These are phyloP conservation scores for Glaucopsyche alexis DNA, from an alignment of 2,888 invertebrate genomes.

Conservation along the genomic window DNA sequence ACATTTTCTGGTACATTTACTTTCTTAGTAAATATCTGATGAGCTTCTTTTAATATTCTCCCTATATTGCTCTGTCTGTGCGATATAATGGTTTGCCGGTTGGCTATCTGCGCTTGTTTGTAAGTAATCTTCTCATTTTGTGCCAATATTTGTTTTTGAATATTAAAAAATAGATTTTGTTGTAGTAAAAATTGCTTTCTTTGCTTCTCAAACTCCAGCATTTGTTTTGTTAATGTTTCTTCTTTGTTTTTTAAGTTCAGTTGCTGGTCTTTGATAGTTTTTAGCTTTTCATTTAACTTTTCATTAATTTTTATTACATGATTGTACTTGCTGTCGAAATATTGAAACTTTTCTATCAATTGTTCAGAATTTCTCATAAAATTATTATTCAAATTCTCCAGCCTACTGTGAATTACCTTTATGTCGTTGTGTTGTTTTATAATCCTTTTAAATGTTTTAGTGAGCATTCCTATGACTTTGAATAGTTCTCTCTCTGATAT, in stretches of 20 bases:
- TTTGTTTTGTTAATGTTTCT: constrained; percentile 52
- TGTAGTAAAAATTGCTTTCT: constrained; percentile 66
- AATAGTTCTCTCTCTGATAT: constrained; percentile 62
- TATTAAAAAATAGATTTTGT: constrained; percentile 64
- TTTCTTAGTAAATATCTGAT: constrained; percentile 53
- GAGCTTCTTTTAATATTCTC: constrained; percentile 62
- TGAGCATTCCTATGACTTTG: constrained; percentile 64
- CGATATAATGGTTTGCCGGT: constrained; percentile 66
- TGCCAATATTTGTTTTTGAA: constrained; percentile 63
- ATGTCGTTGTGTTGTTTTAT: constrained; percentile 66
- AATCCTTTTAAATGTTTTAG: constrained; percentile 68
- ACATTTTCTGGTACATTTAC: constrained; percentile 34
- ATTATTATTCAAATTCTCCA: constrained; percentile 52
- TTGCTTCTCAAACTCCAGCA: constrained; percentile 62
- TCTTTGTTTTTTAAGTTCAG: constrained; percentile 53
- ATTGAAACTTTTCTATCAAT: constrained; percentile 53
- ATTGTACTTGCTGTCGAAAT: constrained; percentile 60
- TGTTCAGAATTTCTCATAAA: constrained; percentile 50
- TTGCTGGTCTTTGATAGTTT: constrained; percentile 49
- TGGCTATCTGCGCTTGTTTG: constrained; percentile 63
- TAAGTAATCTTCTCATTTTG: constrained; percentile 67
- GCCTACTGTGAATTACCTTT: constrained; percentile 54
- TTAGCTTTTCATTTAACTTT: constrained; percentile 52
- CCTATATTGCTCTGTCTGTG: constrained; percentile 67
- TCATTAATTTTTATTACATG: constrained; percentile 53